phyloP scores from a whole-genome alignment of 2,888 invertebrate genomes.

The Netelia melanura region DNA sequence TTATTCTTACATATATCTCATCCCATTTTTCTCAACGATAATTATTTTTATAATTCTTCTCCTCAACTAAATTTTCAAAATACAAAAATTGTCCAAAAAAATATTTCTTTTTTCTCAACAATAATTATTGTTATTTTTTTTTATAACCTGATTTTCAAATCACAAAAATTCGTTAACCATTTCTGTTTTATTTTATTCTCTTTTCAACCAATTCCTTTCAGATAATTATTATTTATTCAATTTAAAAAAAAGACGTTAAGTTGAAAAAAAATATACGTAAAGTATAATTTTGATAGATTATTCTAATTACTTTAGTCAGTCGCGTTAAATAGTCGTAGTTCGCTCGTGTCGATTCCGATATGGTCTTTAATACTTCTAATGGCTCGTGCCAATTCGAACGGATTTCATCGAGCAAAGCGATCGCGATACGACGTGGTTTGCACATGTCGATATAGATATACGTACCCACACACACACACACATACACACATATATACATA shows the following conservation, averaged over 20 bases:
- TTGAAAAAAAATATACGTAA: not conserved
- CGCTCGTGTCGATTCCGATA: constrained; percentile 26
- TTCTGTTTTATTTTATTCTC: too few relatives aligned
- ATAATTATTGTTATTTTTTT: too few relatives aligned
- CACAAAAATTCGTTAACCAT: too few relatives aligned
- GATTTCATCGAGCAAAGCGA: constrained; percentile 58
- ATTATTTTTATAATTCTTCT: not conserved
- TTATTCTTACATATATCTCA: not conserved
- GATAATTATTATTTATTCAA: not conserved
- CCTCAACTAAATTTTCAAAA: not conserved
- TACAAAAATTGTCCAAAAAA: too few relatives aligned
- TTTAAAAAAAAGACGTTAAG: not conserved
- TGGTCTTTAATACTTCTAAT: constrained; percentile 40
- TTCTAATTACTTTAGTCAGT: not conserved
- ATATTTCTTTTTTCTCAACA: too few relatives aligned
- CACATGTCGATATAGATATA: not conserved
- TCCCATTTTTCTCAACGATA: too few relatives aligned
- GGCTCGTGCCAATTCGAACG: constrained; percentile 49
- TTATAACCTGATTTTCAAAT: too few relatives aligned
- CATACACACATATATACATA: not conserved
- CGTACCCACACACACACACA: too few relatives aligned
- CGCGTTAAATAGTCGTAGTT: constrained; percentile 15
- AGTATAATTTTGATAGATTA: not conserved
- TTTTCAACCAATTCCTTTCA: too few relatives aligned
- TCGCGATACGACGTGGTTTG: not conserved